Evolutionary conservation across 2,888 invertebrate genomes (phyloP), one percentile per base, ranked within the genome.

Genomic region (Caenorhabditis doughertyi): DNA sequence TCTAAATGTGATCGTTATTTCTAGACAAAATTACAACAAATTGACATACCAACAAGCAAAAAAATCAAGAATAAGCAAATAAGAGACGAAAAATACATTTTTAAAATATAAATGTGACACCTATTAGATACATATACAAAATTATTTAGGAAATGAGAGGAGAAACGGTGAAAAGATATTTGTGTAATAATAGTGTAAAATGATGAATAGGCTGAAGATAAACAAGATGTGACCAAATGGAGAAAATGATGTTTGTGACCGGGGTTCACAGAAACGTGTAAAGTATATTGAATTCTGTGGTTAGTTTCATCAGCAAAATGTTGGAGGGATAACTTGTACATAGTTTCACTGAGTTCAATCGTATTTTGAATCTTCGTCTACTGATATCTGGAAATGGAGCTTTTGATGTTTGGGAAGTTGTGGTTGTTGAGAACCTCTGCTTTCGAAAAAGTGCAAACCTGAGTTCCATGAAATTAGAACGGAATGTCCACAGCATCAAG

Each of bases 221-320:
- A 71, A 71, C 71, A 71, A 53, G 71, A 71, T 71, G 49, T 71
- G 71, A n/a, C 35, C 56, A 70, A 70, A 56, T 44, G 23, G 42
- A 21, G 25, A 18, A 29, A 39, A 16, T 11, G n/a, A 7, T 23
- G 53, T 23, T 18, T 27, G 27, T 42, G 53, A 27, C 21, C n/a
- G n/a, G 18, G 47, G 62, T 42, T 44, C 23, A 62, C 5, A 18
- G n/a, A n/a, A n/a, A n/a, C n/a, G n/a, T n/a, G n/a, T n/a, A n/a
- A n/a, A n/a, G n/a, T n/a, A n/a, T n/a, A n/a, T n/a, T n/a, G n/a
- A n/a, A n/a, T n/a, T n/a, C n/a, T n/a, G n/a, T n/a, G n/a, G n/a
- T n/a, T n/a, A n/a, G n/a, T n/a, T n/a, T n/a, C n/a, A n/a, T n/a
- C n/a, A n/a, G n/a, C n/a, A n/a, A n/a, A n/a, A n/a, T n/a, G n/a